Evolutionary conservation across 2,113 vertebrate genomes (phyloP).

Genomic region (Pomatostomus ruficeps): DNA sequence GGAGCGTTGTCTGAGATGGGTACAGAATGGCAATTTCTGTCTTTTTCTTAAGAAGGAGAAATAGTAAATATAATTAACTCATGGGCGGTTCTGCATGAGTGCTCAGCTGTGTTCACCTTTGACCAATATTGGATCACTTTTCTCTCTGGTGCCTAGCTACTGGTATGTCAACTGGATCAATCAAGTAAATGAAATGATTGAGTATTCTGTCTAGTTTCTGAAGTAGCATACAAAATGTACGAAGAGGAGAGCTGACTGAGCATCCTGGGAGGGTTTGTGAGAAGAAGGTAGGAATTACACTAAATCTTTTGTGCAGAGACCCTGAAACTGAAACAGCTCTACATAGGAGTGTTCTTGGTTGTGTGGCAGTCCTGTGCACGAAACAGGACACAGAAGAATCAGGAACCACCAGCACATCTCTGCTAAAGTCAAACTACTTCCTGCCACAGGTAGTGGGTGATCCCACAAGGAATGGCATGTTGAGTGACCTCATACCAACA

Average conservation of each 20-base stretch:
- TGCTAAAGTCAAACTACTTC: neutral
- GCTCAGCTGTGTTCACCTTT: neutral
- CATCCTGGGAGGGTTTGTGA: neutral
- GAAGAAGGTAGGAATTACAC: neutral
- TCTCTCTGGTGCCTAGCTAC: neutral
- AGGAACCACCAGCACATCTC: neutral
- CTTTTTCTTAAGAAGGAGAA: neutral
- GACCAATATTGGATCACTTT: neutral
- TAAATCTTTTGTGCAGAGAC: neutral
- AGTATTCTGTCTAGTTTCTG: neutral
- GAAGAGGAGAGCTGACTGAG: neutral
- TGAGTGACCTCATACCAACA: neutral
- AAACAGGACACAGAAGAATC: neutral
- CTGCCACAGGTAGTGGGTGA: too few relatives aligned
- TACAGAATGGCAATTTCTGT: neutral
- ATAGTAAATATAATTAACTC: neutral
- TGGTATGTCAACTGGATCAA: neutral
- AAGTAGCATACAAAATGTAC: neutral
- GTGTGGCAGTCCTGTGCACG: rapidly evolving
- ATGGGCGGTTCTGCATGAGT: neutral
- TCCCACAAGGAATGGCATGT: neutral
- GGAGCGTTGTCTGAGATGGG: neutral
- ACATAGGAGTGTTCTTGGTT: rapidly evolving
- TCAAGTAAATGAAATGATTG: neutral
- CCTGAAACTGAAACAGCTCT: neutral